These are phyloP conservation scores for Cenopis cana DNA, from an alignment of 2,888 invertebrate species.

Conservation along the genomic window DNA sequence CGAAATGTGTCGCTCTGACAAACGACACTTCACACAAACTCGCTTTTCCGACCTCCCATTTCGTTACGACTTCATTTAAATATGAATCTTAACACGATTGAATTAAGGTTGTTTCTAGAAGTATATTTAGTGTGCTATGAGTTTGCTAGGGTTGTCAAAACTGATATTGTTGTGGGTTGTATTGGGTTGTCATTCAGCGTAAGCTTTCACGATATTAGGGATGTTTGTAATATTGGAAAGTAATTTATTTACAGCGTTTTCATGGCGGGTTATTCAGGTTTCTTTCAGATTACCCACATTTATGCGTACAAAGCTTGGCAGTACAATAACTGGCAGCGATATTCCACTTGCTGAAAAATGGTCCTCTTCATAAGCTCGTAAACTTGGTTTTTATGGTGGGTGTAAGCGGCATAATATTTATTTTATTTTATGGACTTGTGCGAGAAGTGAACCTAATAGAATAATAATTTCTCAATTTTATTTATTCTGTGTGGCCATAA, in stretches of 20 bases:
- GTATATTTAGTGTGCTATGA: background rate
- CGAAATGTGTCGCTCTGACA: conserved; percentile 64
- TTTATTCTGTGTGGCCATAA: no score
- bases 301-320: conserved; percentile 3
- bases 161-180: conserved; percentile 36
- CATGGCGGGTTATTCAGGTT: conserved; percentile 18
- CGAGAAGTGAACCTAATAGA: no score
- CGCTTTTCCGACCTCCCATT: conserved; percentile 41
- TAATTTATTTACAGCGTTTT: conserved; percentile 36
- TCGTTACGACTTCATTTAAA: background rate
- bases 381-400: background rate
- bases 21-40: conserved; percentile 57
- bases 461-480: no score
- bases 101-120: background rate
- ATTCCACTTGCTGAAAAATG: background rate
- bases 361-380: conserved; percentile 3
- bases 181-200: conserved; percentile 36
- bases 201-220: conserved; percentile 39
- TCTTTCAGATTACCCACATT: conserved; percentile 17
- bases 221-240: conserved; percentile 40
- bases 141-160: conserved; percentile 2
- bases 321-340: background rate
- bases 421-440: background rate
- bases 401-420: background rate
- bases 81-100: background rate